Evolutionary conservation across 2,888 invertebrate species (phyloP).

Genomic region (Lamellibrachia columna): DNA sequence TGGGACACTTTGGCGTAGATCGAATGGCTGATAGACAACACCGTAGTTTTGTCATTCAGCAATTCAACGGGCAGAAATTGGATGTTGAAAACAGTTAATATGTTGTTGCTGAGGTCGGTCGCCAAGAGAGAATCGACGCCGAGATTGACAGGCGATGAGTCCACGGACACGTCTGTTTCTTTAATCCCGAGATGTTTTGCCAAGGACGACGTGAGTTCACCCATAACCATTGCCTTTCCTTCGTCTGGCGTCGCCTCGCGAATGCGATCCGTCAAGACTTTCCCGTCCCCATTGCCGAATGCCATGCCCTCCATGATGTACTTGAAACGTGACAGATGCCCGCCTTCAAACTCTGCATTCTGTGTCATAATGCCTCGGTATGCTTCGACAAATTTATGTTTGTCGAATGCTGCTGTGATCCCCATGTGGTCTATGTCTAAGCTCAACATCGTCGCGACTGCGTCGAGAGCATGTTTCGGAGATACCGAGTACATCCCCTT

Average conservation of each 20-base stretch:
- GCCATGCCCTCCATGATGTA: neutral
- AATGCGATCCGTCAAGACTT: neutral
- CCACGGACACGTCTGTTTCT: neutral
- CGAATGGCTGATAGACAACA: neutral
- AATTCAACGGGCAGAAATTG: neutral
- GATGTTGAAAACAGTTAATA: neutral
- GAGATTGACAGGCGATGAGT: neutral
- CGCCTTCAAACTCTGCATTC: neutral
- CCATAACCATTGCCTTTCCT: neutral
- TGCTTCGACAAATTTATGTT: neutral
- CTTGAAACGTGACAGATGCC: neutral
- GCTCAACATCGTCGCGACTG: neutral
- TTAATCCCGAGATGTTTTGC: neutral
- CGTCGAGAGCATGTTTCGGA: neutral
- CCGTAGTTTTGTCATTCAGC: neutral
- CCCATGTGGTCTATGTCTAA: neutral
- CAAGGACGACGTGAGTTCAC: neutral
- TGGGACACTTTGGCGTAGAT: neutral
- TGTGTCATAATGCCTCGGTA: neutral
- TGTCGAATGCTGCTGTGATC: neutral
- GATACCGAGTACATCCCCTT: neutral
- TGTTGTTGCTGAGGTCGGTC: neutral
- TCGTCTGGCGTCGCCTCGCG: neutral
- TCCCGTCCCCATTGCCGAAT: neutral
- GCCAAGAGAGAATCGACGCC: slow-evolving; percentile 4